Percentiles rank a stretch among this genome's conserved stretches.
These are phyloP conservation scores for Carabus problematicus DNA, from an alignment of 2,888 invertebrate genomes.

Conservation along the genomic window DNA sequence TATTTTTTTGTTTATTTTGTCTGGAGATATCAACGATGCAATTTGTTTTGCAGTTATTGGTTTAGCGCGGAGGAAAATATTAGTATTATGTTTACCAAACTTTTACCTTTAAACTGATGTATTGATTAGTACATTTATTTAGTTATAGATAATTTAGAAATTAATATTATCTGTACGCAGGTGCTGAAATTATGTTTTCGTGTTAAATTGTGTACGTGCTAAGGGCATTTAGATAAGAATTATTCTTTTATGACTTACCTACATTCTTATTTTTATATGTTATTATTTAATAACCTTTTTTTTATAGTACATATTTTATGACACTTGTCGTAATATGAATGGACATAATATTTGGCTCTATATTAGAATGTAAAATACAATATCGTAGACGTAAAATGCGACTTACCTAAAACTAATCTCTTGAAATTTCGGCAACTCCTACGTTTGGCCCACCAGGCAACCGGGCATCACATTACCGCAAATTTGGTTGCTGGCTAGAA, in stretches of 20 bases:
- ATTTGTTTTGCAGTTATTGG: constrained; percentile 26
- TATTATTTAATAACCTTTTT: too few species aligned
- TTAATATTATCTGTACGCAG: too few species aligned
- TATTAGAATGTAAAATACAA: background rate
- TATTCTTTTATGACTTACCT: too few species aligned
- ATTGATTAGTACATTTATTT: constrained; percentile 2
- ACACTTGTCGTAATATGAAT: too few species aligned
- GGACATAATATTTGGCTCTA: background rate
- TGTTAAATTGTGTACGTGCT: too few species aligned
- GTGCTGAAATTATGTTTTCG: too few species aligned
- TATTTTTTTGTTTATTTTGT: constrained; percentile 42
- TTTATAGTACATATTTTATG: too few species aligned
- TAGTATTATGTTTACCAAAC: background rate
- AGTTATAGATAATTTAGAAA: too few species aligned
- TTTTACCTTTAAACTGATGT: constrained; percentile 13
- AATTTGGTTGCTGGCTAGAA: constrained; percentile 14
- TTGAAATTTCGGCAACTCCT: constrained; percentile 7
- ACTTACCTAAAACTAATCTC: too few species aligned
- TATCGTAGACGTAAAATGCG: background rate
- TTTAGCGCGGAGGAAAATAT: background rate
- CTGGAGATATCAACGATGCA: constrained; percentile 38
- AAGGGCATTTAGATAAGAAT: too few species aligned
- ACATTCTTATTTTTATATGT: too few species aligned
- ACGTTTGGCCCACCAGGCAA: background rate
- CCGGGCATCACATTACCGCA: background rate